A percentile compares a stretch with the other conserved stretches of the same genome.
phyloP scores from a whole-genome alignment of 2,888 invertebrate genomes.

The Thysanoteuthis rhombus region DNA sequence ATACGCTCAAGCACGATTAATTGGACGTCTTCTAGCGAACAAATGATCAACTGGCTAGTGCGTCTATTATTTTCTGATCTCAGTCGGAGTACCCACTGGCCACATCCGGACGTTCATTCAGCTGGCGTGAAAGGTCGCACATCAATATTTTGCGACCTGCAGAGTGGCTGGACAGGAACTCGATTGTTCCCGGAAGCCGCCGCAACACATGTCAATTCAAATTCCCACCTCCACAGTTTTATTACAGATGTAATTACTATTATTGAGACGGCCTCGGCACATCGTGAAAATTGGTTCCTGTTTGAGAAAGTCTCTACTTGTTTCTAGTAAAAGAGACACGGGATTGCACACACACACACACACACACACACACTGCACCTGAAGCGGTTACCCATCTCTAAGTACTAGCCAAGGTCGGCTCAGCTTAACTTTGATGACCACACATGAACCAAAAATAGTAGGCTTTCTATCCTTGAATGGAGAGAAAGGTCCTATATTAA shows the following conservation, averaged over 20 bases:
- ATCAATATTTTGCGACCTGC: not conserved
- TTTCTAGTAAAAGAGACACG: not conserved
- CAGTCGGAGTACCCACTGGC: not conserved
- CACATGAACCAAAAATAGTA: too few relatives aligned
- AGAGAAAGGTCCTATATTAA: too few relatives aligned
- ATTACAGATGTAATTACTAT: not conserved
- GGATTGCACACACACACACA: too few relatives aligned
- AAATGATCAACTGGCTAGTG: not conserved
- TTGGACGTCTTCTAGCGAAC: not conserved
- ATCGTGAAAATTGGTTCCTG: not conserved
- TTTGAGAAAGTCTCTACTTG: not conserved
- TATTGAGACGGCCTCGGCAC: not conserved
- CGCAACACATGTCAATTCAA: too few relatives aligned
- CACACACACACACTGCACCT: too few relatives aligned
- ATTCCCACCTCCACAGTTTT: not conserved
- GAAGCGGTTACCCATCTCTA: too few relatives aligned
- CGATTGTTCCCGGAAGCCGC: not conserved
- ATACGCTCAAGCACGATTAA: not conserved
- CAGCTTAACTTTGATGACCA: too few relatives aligned
- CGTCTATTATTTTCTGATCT: not conserved
- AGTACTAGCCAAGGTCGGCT: too few relatives aligned
- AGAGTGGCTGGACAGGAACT: not conserved
- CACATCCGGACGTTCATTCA: not conserved
- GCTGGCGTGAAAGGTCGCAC: not conserved
- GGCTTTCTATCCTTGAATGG: too few relatives aligned